Evolutionary conservation across 1,140 invertebrate species (phyloP).

Genomic region (Cydia fagiglandana): DNA sequence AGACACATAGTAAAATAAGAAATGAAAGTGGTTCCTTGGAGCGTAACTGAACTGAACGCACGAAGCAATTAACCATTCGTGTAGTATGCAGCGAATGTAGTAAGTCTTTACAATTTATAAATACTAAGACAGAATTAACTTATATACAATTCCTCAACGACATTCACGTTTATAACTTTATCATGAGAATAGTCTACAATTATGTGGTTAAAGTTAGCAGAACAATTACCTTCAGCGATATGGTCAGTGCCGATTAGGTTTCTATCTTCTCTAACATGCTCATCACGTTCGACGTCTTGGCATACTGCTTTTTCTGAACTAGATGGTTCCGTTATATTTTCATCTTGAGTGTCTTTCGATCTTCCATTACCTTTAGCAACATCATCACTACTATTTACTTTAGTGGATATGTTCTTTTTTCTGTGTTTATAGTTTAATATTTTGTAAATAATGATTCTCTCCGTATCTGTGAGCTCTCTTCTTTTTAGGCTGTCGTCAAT

Average conservation of each 20-base stretch:
- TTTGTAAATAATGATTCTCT: conserved; percentile 71
- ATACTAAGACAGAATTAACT: too few relatives aligned
- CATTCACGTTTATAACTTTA: too few relatives aligned
- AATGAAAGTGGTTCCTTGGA: too few relatives aligned
- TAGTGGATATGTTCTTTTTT: conserved; percentile 38
- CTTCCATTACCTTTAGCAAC: background rate
- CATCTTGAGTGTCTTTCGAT: background rate
- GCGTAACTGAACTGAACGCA: too few relatives aligned
- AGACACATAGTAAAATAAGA: too few relatives aligned
- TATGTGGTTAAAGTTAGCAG: background rate
- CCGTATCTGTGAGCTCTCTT: conserved; percentile 50
- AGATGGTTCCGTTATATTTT: background rate
- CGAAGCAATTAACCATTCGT: too few relatives aligned
- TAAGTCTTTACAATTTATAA: too few relatives aligned
- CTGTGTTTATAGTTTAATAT: conserved; percentile 57
- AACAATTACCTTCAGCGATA: conserved; percentile 50
- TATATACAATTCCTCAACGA: too few relatives aligned
- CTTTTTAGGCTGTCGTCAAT: conserved; percentile 36
- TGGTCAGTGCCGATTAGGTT: conserved; percentile 27
- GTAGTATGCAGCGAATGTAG: too few relatives aligned
- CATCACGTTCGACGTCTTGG: background rate
- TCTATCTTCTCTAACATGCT: background rate
- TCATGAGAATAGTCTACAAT: too few relatives aligned
- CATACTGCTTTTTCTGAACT: background rate
- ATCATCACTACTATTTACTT: background rate